Conservation (phyloP, 2,888 invertebrate species). For the Scaptomyza flava region DNA sequence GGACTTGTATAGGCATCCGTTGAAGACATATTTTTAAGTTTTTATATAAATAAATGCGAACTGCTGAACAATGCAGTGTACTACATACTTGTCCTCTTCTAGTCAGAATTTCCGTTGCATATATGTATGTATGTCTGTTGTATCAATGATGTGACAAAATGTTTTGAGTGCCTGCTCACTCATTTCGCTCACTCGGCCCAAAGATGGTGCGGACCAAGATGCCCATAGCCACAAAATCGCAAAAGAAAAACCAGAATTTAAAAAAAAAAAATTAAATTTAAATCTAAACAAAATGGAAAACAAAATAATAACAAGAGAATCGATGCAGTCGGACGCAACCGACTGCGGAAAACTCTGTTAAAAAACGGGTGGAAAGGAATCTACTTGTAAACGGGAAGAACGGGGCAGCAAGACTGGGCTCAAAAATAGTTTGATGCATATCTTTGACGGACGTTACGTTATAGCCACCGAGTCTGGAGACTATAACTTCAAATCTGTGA, state of each 20-base stretch:
- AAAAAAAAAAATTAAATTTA: conserved; percentile 23
- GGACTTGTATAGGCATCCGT: conserved; percentile 78
- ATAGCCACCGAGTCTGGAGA: no score
- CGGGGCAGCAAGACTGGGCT: no score
- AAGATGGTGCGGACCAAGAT: conserved; percentile 77
- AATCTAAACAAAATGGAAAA: conserved; percentile 14
- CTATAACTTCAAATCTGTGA: no score
- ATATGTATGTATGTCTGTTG: conserved; percentile 27
- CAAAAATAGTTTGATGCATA: no score
- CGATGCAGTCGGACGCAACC: no score
- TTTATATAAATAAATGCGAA: conserved; percentile 74
- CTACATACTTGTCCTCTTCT: conserved; percentile 38
- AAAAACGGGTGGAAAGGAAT: no score
- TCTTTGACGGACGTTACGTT: no score
- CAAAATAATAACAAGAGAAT: conserved; percentile 32
- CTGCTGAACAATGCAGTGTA: conserved; percentile 67
- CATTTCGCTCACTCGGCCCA: conserved; percentile 70
- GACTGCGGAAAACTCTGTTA: no score
- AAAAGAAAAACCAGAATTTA: conserved; percentile 14
- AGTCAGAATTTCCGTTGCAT: conserved; percentile 36
- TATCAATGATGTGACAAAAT: conserved; percentile 70
- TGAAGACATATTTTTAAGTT: conserved; percentile 74
- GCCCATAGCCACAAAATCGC: conserved; percentile 28
- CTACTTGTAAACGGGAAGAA: no score
- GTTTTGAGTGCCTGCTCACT: conserved; percentile 48